Evolutionary conservation across 1,140 invertebrate species (phyloP).

Genomic region (Geopemphigus sp.): DNA sequence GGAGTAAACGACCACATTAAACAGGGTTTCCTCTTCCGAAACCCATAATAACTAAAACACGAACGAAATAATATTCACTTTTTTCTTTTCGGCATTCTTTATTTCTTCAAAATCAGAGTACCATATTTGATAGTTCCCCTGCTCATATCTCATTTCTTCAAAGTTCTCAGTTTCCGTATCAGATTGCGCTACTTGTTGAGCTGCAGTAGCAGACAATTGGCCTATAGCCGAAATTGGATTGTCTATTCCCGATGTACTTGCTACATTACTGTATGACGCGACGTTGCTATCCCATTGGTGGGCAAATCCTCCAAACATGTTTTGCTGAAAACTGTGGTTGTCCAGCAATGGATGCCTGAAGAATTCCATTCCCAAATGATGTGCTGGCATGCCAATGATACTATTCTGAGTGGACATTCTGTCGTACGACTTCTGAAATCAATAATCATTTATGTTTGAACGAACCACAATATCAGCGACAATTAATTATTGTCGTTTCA

Average conservation of each 20-base stretch:
- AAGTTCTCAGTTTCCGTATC: neutral
- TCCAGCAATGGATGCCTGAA: neutral
- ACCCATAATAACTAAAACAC: too few relatives aligned
- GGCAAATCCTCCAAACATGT: neutral
- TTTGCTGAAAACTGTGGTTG: neutral
- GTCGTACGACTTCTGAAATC: neutral
- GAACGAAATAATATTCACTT: neutral
- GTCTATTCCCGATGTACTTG: conserved; percentile 1
- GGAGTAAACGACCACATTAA: too few relatives aligned
- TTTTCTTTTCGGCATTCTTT: neutral
- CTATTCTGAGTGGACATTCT: neutral
- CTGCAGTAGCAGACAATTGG: too few relatives aligned
- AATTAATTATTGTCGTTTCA: too few relatives aligned
- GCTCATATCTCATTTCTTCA: neutral
- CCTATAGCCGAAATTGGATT: neutral
- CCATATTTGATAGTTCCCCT: neutral
- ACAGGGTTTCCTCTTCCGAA: too few relatives aligned
- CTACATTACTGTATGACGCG: neutral
- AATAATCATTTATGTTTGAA: neutral
- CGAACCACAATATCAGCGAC: neutral
- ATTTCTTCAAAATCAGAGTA: conserved; percentile 26
- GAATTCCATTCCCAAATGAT: neutral
- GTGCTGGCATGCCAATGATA: neutral
- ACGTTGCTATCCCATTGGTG: conserved; percentile 1
- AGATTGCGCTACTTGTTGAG: neutral